Conservation (phyloP, 2,797 vertebrate genomes). For the Gymnocypris eckloni region DNA sequence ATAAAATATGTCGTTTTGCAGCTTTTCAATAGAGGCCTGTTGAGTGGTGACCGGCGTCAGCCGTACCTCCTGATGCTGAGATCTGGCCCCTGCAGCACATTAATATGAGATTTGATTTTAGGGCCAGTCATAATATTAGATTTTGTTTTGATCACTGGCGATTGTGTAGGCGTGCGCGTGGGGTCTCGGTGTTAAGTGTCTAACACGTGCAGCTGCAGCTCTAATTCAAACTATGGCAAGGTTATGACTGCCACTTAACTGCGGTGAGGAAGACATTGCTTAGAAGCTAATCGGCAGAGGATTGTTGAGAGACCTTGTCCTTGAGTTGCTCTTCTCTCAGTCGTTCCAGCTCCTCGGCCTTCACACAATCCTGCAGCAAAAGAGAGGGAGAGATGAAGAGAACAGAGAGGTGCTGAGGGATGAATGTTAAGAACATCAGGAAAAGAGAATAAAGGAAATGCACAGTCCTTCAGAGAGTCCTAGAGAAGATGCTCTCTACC, state of each 20-base stretch:
- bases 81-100: constrained; percentile 7
- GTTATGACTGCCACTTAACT: constrained; percentile 41
- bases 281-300: constrained; percentile 34
- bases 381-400: constrained; percentile 29
- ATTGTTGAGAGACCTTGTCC: constrained; percentile 59
- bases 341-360: constrained; percentile 56
- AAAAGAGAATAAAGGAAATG: neutral
- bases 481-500: constrained; percentile 7
- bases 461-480: constrained; percentile 9
- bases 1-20: neutral
- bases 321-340: constrained; percentile 61
- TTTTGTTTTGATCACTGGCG: constrained; percentile 15
- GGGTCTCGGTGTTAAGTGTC: constrained; percentile 28
- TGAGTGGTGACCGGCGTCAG: neutral
- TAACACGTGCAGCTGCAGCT: constrained; percentile 32
- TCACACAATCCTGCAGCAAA: constrained; percentile 48
- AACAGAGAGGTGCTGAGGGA: neutral
- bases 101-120: constrained; percentile 19
- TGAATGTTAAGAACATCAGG: neutral
- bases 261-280: constrained; percentile 28
- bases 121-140: constrained; percentile 29
- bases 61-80: constrained; percentile 9
- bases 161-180: neutral
- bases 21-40: constrained; percentile 12
- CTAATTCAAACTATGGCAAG: constrained; percentile 38